phyloP scores from a whole-genome alignment of 2,113 vertebrate species.

The Hemiprocne comata region DNA sequence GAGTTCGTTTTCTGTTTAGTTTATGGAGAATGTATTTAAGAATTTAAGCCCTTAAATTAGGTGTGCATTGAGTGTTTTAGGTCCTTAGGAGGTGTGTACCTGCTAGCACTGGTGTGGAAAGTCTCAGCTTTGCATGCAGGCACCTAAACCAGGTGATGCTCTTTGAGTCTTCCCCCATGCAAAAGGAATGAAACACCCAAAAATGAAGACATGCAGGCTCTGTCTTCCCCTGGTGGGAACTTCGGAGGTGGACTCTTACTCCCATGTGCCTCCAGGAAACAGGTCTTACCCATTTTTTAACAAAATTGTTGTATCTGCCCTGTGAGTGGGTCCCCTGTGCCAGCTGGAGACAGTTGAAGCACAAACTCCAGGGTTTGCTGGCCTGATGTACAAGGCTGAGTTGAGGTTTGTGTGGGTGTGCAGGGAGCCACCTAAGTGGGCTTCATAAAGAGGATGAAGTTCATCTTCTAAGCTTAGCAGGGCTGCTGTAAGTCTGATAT shows the following conservation, averaged over 20 bases:
- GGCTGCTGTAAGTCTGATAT: not conserved
- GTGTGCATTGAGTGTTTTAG: too few relatives aligned
- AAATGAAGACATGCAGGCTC: not conserved
- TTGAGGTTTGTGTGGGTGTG: rapidly evolving
- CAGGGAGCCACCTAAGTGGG: not conserved
- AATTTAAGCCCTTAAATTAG: not conserved
- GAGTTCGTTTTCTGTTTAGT: not conserved
- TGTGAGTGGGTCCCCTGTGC: not conserved
- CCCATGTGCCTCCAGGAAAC: not conserved
- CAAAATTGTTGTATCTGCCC: not conserved
- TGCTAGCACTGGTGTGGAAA: not conserved
- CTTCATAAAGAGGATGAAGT: not conserved
- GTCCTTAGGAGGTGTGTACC: not conserved
- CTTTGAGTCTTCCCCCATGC: not conserved
- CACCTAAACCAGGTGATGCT: not conserved
- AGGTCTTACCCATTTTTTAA: not conserved
- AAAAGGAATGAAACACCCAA: not conserved
- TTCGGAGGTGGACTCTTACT: not conserved
- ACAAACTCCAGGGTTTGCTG: not conserved
- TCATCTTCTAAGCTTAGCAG: not conserved
- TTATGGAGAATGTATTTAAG: not conserved
- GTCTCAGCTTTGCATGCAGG: rapidly evolving
- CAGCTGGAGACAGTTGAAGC: not conserved
- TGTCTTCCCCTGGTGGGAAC: not conserved
- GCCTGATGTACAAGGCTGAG: too few relatives aligned